Conservation (phyloP, 1,140 invertebrate genomes). For the Drosophila arawakana region DNA sequence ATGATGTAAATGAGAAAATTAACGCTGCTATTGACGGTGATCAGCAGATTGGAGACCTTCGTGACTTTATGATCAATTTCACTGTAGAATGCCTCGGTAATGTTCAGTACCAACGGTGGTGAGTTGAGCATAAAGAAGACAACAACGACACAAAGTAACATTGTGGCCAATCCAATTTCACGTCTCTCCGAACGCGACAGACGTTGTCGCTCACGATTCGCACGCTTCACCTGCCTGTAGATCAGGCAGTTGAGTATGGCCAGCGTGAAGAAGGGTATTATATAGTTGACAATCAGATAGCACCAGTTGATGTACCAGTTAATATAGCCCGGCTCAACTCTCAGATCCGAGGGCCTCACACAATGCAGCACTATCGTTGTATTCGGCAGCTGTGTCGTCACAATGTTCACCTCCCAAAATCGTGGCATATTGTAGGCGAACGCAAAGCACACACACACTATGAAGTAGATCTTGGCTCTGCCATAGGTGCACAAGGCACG, state of each 20-base stretch:
- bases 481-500: conserved; percentile 96
- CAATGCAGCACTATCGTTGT: conserved; percentile 87
- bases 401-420: conserved; percentile 87
- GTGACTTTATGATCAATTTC: conserved; percentile 91
- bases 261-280: conserved; percentile 93
- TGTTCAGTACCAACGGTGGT: conserved; percentile 94
- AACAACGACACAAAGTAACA: conserved; percentile 96
- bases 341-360: conserved; percentile 88
- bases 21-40: conserved; percentile 98
- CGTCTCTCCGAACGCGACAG: conserved; percentile 92
- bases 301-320: conserved; percentile 96
- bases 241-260: conserved; percentile 95
- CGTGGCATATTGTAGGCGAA: conserved; percentile 94
- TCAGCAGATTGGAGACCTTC: conserved; percentile 95
- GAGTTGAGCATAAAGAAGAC: conserved; percentile 98
- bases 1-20: conserved; percentile 99
- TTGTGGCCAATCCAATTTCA: conserved; percentile 95
- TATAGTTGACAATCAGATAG: conserved; percentile 96
- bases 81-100: conserved; percentile 91
- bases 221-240: conserved; percentile 92
- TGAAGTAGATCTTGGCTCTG: conserved; percentile 93
- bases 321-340: conserved; percentile 90
- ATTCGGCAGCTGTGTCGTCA: conserved; percentile 53
- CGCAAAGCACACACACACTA: conserved; percentile 92
- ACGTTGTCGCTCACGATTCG: conserved; percentile 92